phyloP scores from a whole-genome alignment of 37 sponge, comb jelly and placozoan genomes.

The Geodia barretti region DNA sequence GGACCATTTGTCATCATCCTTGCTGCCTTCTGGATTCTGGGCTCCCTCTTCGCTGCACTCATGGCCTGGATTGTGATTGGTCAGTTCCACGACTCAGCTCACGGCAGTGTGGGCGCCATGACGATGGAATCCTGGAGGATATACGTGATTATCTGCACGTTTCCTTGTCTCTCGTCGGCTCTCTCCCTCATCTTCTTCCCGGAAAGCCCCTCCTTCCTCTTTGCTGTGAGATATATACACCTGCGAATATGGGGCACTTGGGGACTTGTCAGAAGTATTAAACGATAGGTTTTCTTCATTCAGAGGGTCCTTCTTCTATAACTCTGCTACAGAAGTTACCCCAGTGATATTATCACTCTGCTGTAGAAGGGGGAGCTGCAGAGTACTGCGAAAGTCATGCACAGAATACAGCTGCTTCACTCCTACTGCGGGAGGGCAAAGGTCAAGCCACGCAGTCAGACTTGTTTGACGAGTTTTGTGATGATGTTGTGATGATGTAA shows the following conservation, averaged over 20 bases:
- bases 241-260: no score
- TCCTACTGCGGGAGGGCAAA: background rate
- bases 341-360: background rate
- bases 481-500: background rate
- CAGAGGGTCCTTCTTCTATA: background rate
- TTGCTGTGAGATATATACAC: slow-evolving; percentile 10
- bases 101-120: slow-evolving; percentile 29
- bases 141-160: slow-evolving; percentile 74
- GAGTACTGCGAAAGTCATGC: background rate
- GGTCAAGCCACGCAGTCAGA: background rate
- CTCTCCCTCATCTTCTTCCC: slow-evolving; percentile 61
- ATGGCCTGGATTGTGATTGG: slow-evolving; percentile 61
- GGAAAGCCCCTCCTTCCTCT: slow-evolving; percentile 81
- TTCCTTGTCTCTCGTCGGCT: slow-evolving; percentile 74
- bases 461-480: no score
- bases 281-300: no score
- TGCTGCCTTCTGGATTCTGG: slow-evolving; percentile 82
- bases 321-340: background rate
- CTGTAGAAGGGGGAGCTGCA: background rate
- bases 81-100: background rate
- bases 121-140: slow-evolving; percentile 73
- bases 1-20: slow-evolving; percentile 67
- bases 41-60: slow-evolving; percentile 68
- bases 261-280: no score
- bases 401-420: background rate